Percentiles rank a stretch among this genome's conserved stretches.
These are phyloP conservation scores for Drosophila paranaensis DNA, from an alignment of 2,888 invertebrate genomes.

Conservation along the genomic window DNA sequence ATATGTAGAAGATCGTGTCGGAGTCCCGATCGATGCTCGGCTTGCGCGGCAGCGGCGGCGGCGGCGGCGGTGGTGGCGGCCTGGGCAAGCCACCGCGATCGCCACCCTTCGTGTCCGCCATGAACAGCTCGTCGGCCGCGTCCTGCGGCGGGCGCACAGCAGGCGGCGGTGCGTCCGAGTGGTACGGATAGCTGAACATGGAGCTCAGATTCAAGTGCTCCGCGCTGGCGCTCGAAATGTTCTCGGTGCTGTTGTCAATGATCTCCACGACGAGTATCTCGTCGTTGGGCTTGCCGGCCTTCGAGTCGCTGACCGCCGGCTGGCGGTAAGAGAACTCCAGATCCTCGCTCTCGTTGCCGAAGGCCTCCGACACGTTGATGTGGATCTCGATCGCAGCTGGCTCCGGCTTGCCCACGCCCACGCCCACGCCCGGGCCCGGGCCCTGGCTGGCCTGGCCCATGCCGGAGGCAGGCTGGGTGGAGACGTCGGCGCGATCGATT, in stretches of 20 bases:
- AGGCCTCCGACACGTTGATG: slow-evolving; percentile 83
- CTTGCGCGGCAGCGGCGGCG: slow-evolving; percentile 65
- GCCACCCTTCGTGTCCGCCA: slow-evolving; percentile 67
- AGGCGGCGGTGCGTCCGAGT: slow-evolving; percentile 60
- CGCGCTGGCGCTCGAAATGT: slow-evolving; percentile 52
- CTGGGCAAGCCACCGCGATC: slow-evolving; percentile 30
- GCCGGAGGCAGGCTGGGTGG: slow-evolving; percentile 73
- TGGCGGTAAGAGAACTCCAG: slow-evolving; percentile 83
- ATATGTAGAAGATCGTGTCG: slow-evolving; percentile 85
- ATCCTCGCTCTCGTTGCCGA: slow-evolving; percentile 82
- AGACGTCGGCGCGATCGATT: slow-evolving; percentile 81
- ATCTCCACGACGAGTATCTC: slow-evolving; percentile 84
- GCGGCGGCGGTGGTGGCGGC: slow-evolving; percentile 71
- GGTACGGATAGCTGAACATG: slow-evolving; percentile 69
- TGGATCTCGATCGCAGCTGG: slow-evolving; percentile 84
- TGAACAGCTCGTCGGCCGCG: slow-evolving; percentile 81
- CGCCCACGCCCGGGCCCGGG: slow-evolving; percentile 32
- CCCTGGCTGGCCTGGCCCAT: background rate
- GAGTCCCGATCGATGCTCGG: slow-evolving; percentile 83
- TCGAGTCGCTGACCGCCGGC: slow-evolving; percentile 38
- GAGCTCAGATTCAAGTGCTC: slow-evolving; percentile 70
- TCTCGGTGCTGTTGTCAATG: slow-evolving; percentile 80
- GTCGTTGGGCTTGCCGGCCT: slow-evolving; percentile 72
- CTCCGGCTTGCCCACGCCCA: slow-evolving; percentile 74
- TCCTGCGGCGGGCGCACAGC: slow-evolving; percentile 65